These are phyloP conservation scores for Loris lydekkerianus DNA, from an alignment of 2,797 vertebrate genomes.

Conservation along the genomic window DNA sequence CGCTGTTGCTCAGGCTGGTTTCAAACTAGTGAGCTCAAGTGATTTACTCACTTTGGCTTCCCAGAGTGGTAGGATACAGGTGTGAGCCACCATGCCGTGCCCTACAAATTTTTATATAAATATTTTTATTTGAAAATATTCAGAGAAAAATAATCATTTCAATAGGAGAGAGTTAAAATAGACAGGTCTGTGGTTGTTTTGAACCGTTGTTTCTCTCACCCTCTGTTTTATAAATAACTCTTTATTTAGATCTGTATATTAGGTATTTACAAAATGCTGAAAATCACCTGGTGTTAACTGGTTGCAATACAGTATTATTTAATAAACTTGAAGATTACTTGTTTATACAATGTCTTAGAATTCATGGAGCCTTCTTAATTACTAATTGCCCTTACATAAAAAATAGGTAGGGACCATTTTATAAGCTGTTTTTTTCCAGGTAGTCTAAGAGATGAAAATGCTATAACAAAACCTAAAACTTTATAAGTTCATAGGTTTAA, in stretches of 20 bases:
- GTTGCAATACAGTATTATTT: neutral
- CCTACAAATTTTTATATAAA: neutral
- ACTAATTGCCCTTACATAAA: neutral
- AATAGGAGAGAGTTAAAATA: neutral
- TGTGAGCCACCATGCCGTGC: no score
- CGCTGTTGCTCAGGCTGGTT: no score
- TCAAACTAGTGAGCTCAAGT: no score
- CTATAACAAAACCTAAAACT: neutral
- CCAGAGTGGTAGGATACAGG: no score
- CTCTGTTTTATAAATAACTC: neutral
- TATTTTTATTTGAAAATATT: conserved; percentile 34
- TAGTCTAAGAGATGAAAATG: neutral
- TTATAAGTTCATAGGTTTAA: conserved; percentile 32
- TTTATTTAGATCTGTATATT: neutral
- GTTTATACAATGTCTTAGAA: neutral
- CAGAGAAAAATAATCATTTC: conserved; percentile 39
- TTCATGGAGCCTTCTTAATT: conserved; percentile 39
- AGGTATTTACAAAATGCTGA: neutral
- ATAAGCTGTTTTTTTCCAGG: neutral
- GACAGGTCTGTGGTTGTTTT: conserved; percentile 1
- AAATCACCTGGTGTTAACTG: neutral
- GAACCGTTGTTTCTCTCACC: neutral
- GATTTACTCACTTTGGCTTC: no score
- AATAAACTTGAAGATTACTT: neutral
- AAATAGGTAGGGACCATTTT: neutral